Conservation (phyloP, 2,113 vertebrate genomes). For the Lipotes vexillifer region DNA sequence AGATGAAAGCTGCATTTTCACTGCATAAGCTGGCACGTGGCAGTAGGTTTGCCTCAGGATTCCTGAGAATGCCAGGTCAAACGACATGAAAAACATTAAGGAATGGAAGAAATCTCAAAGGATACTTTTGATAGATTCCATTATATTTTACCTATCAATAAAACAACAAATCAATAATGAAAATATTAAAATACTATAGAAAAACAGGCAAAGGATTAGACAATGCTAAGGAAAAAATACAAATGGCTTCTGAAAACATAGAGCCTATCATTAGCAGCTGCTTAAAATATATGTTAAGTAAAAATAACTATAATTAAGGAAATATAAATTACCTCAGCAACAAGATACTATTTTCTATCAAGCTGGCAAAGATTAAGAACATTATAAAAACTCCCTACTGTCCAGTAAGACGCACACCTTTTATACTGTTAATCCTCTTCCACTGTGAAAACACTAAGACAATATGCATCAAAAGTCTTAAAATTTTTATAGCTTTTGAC, state of each 20-base stretch:
- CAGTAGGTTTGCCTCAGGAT: too few species aligned
- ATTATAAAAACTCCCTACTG: neutral
- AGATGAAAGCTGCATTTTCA: neutral
- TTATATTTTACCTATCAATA: neutral
- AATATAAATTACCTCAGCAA: neutral
- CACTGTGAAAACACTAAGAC: neutral
- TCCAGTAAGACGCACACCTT: neutral
- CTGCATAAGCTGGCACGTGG: neutral
- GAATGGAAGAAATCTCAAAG: neutral
- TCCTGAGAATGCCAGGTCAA: neutral
- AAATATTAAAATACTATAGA: neutral
- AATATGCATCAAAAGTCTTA: slow-evolving; percentile 38
- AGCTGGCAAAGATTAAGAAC: neutral
- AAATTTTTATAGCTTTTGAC: slow-evolving; percentile 43
- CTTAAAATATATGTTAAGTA: slow-evolving; percentile 2
- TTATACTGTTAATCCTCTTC: neutral
- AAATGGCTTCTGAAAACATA: neutral
- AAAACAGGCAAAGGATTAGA: neutral
- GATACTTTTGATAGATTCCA: neutral
- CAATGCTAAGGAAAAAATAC: neutral
- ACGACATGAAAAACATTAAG: neutral
- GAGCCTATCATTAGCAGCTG: neutral
- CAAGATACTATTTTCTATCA: neutral
- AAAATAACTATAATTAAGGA: neutral
- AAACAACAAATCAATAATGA: neutral